These are phyloP conservation scores for Hyles lineata DNA, from an alignment of 2,888 invertebrate genomes.

Conservation along the genomic window DNA sequence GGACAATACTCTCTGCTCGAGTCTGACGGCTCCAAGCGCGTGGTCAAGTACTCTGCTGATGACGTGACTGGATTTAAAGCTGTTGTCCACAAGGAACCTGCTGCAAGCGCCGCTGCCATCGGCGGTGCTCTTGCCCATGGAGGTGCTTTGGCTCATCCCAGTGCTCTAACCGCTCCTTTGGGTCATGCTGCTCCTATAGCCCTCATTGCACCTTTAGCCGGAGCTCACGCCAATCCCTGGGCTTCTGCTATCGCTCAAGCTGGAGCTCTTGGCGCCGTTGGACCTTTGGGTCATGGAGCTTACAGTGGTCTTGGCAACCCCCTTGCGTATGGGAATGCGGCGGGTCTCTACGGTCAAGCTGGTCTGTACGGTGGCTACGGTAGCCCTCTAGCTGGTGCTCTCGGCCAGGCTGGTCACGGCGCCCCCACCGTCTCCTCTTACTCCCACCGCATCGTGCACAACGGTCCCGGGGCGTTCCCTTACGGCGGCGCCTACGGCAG, in stretches of 20 bases:
- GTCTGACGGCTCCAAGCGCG: slow-evolving; percentile 78
- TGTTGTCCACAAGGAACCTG: slow-evolving; percentile 71
- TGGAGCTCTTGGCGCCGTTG: not conserved
- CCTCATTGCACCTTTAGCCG: slow-evolving; percentile 25
- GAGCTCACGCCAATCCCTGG: slow-evolving; percentile 24
- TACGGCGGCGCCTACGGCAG: slow-evolving; percentile 40
- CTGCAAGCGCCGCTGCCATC: slow-evolving; percentile 55
- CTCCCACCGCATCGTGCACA: slow-evolving; percentile 43
- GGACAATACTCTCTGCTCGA: slow-evolving; percentile 81
- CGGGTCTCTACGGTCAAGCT: slow-evolving; percentile 9
- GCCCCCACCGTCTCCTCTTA: slow-evolving; percentile 45
- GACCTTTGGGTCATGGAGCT: slow-evolving; percentile 17
- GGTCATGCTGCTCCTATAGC: slow-evolving; percentile 19
- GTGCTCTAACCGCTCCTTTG: slow-evolving; percentile 21
- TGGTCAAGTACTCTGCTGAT: slow-evolving; percentile 80
- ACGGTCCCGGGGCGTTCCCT: slow-evolving; percentile 39
- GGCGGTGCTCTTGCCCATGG: slow-evolving; percentile 27
- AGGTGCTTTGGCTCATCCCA: slow-evolving; percentile 13
- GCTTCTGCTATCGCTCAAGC: slow-evolving; percentile 22
- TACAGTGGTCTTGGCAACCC: not conserved
- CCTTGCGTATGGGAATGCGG: slow-evolving; percentile 14
- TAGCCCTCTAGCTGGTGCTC: slow-evolving; percentile 21
- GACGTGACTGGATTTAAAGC: slow-evolving; percentile 80
- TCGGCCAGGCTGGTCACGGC: slow-evolving; percentile 42
- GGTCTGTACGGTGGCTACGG: slow-evolving; percentile 31